A percentile compares a stretch with the other conserved stretches of the same genome.
These are phyloP conservation scores for Caenorhabditis tropicalis DNA, from an alignment of 1,140 invertebrate genomes.

Conservation along the genomic window DNA sequence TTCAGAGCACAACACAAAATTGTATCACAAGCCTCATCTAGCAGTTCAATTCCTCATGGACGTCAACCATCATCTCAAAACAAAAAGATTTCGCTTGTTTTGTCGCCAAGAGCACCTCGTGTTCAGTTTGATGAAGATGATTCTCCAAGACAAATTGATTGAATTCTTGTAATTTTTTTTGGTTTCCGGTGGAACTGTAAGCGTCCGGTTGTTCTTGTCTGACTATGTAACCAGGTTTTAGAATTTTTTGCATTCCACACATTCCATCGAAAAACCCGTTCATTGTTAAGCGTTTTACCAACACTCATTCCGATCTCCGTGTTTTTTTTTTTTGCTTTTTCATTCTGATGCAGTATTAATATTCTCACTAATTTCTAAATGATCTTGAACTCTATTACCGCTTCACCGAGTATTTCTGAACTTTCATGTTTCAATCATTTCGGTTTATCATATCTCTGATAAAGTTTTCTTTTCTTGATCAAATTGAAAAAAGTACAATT, in stretches of 20 bases:
- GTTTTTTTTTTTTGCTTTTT: background rate
- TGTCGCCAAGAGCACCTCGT: constrained; percentile 55
- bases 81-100: constrained; percentile 4
- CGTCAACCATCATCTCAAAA: background rate
- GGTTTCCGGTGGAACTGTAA: background rate
- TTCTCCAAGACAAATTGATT: constrained; percentile 48
- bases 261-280: constrained; percentile 6
- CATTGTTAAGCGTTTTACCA: background rate
- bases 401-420: background rate
- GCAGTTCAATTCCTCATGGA: constrained; percentile 29
- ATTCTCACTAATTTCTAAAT: background rate
- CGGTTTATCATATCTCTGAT: constrained; percentile 32
- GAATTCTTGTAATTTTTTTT: background rate
- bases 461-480: background rate
- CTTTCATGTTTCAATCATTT: constrained; percentile 23
- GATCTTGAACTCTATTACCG: background rate
- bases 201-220: background rate
- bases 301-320: background rate
- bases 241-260: background rate
- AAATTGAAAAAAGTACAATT: no score
- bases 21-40: constrained; percentile 33
- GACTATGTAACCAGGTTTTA: constrained; percentile 1
- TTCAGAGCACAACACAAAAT: constrained; percentile 31
- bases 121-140: constrained; percentile 59
- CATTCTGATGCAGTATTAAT: background rate